phyloP scores from a whole-genome alignment of 1,140 invertebrate genomes.

The Cotesia typhae region DNA sequence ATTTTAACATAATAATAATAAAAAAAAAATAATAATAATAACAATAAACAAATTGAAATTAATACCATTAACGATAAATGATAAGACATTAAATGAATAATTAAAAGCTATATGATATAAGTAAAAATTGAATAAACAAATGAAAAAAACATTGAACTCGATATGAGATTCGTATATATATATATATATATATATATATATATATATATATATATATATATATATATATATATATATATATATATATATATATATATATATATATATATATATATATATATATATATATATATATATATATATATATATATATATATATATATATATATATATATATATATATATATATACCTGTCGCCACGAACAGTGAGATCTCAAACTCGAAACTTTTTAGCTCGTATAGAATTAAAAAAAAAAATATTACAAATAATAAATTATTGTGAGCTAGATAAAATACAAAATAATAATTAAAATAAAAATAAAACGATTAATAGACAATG shows the following conservation, averaged over 20 bases:
- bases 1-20: conserved; percentile 15
- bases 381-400: conserved; percentile 20
- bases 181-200: conserved; percentile 31
- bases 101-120: conserved; percentile 19
- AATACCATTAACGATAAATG: no score
- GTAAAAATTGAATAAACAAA: conserved; percentile 25
- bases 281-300: no score
- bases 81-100: no score
- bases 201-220: conserved; percentile 35
- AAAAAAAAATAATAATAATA: conserved; percentile 24
- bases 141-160: neutral
- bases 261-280: conserved; percentile 18
- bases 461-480: conserved; percentile 22
- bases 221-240: conserved; percentile 31
- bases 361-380: conserved; percentile 44
- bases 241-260: conserved; percentile 31
- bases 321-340: no score
- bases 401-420: conserved; percentile 40
- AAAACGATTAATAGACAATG: conserved; percentile 44
- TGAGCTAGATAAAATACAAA: conserved; percentile 10
- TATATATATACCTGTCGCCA: conserved; percentile 39
- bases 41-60: conserved; percentile 18
- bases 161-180: no score
- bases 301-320: no score
- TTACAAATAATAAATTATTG: conserved; percentile 27